Evolutionary conservation across 2,113 vertebrate genomes (phyloP).

Genomic region (Hippocampus mohnikei): DNA sequence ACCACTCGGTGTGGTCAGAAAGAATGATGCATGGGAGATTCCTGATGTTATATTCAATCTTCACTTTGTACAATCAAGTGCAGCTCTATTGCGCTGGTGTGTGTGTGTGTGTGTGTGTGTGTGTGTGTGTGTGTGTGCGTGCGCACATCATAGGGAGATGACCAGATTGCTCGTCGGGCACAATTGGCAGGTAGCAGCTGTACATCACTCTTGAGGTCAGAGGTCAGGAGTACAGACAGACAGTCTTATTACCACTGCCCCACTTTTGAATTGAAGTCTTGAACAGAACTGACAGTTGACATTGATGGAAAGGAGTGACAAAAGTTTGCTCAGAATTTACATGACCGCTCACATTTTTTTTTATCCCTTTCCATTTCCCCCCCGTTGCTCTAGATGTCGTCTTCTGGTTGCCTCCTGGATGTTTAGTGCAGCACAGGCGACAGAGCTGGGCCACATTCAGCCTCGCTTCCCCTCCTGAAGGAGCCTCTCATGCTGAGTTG

Average conservation of each 20-base stretch:
- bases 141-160: conserved; percentile 22
- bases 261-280: conserved; percentile 18
- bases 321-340: conserved; percentile 17
- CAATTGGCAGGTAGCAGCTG: conserved; percentile 61
- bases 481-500: conserved; percentile 40
- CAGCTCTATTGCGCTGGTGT: background rate
- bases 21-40: conserved; percentile 28
- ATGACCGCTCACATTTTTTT: background rate
- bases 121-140: background rate
- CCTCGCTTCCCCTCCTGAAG: conserved; percentile 6
- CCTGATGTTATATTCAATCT: conserved; percentile 26
- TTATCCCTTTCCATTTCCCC: background rate
- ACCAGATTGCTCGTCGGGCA: conserved; percentile 28
- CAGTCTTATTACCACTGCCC: conserved; percentile 17
- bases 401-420: too few species aligned
- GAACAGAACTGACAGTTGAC: conserved; percentile 7
- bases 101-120: background rate
- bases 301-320: background rate
- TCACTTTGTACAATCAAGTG: background rate
- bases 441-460: background rate
- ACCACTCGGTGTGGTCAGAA: conserved; percentile 2
- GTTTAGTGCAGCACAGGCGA: background rate
- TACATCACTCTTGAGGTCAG: conserved; percentile 34
- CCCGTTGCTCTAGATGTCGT: too few species aligned
- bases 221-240: conserved; percentile 12